Percentiles rank a stretch among this genome's conserved stretches.
These are phyloP conservation scores for Vulpes ferrilata DNA, from an alignment of 2,113 vertebrate species.

Conservation along the genomic window DNA sequence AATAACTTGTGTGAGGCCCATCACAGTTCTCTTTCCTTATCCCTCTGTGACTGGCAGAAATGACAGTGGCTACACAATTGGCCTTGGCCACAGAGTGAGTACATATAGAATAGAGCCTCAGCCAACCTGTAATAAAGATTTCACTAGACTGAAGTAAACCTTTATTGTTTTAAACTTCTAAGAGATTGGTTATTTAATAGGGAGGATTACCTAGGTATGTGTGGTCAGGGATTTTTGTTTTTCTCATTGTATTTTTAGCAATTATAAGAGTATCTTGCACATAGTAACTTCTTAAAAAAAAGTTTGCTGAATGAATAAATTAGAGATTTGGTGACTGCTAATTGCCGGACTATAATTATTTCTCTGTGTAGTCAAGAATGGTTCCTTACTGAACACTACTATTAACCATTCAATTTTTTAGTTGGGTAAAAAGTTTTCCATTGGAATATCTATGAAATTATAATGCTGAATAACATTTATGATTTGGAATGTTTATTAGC, in stretches of 20 bases:
- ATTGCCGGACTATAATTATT: slow-evolving; percentile 4
- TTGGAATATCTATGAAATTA: neutral
- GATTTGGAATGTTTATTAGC: neutral
- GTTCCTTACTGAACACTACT: neutral
- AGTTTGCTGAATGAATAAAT: neutral
- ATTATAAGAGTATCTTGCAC: neutral
- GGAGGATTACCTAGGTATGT: neutral
- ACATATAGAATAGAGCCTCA: neutral
- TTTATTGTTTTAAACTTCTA: neutral
- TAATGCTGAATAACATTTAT: neutral
- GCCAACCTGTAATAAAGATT: neutral
- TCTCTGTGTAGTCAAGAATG: neutral
- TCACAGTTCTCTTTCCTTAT: neutral
- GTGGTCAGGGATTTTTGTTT: neutral
- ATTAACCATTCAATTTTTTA: neutral
- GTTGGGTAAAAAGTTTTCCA: neutral
- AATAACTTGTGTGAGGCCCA: neutral
- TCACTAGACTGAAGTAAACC: neutral
- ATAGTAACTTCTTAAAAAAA: neutral
- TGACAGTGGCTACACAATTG: accelerated
- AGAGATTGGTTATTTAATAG: neutral
- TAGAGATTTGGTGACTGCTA: neutral
- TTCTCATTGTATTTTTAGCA: neutral
- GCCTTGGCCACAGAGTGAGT: neutral
- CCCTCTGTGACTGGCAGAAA: neutral